These are phyloP conservation scores for Pterocles burchelli DNA, from an alignment of 2,113 vertebrate species.

Conservation along the genomic window DNA sequence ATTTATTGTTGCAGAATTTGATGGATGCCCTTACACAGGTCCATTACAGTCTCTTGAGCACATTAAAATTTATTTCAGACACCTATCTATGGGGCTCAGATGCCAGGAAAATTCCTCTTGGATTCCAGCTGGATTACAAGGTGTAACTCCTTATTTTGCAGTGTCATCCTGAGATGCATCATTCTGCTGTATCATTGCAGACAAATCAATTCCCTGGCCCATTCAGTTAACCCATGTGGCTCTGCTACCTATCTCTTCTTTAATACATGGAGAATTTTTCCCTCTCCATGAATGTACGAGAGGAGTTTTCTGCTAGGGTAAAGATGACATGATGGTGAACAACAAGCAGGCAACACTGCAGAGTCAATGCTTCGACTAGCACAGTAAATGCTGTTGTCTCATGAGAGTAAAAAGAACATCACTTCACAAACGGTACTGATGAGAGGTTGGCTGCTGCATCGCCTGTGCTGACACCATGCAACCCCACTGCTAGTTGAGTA, in stretches of 20 bases:
- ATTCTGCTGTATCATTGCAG: neutral
- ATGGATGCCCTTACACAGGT: neutral
- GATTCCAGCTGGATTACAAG: neutral
- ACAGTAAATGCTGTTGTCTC: neutral
- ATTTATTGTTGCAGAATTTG: neutral
- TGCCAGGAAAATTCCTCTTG: neutral
- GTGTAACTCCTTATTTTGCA: neutral
- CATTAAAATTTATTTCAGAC: neutral
- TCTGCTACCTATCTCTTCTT: neutral
- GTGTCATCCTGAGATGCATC: neutral
- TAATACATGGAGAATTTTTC: neutral
- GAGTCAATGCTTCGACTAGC: neutral
- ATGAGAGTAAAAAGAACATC: too few relatives aligned
- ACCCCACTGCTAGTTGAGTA: neutral
- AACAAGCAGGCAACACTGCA: neutral
- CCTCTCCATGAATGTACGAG: neutral
- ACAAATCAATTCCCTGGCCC: neutral
- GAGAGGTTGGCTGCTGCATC: neutral
- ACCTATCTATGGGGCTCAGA: neutral
- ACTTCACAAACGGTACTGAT: neutral
- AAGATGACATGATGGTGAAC: neutral
- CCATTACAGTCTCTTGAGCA: neutral
- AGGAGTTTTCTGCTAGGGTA: neutral
- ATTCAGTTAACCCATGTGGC: neutral
- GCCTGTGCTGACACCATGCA: rapidly evolving